Evolutionary conservation across 2,888 invertebrate species (phyloP).

Genomic region (Aradus depressus): DNA sequence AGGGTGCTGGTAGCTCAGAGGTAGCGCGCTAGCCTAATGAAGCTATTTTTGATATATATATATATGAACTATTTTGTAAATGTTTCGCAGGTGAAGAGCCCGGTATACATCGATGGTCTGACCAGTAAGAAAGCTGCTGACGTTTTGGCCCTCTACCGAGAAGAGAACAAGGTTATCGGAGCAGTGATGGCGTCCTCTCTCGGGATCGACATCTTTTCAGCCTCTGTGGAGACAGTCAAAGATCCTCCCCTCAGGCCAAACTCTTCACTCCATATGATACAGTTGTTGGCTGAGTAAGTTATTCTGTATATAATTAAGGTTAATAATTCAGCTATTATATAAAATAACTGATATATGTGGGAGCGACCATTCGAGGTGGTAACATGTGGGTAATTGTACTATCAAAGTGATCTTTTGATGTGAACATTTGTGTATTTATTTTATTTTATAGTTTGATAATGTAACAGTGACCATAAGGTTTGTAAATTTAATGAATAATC

Average conservation of each 20-base stretch:
- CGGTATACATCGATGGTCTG: constrained; percentile 89
- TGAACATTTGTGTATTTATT: no score
- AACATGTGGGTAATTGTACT: no score
- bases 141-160: constrained; percentile 59
- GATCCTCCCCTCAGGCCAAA: constrained; percentile 89
- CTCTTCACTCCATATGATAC: constrained; percentile 76
- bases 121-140: constrained; percentile 86
- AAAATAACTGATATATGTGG: no score
- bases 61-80: no score
- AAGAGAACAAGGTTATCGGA: constrained; percentile 60
- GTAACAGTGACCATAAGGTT: no score
- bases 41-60: neutral
- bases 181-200: constrained; percentile 80
- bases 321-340: no score
- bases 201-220: constrained; percentile 49
- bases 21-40: no score
- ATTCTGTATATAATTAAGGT: neutral
- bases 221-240: constrained; percentile 87
- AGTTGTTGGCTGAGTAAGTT: constrained; percentile 67
- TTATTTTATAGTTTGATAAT: no score
- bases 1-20: no score
- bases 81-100: constrained; percentile 68
- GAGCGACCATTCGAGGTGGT: no score
- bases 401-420: no score
- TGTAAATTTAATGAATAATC: no score